Evolutionary conservation across 2,888 invertebrate species (phyloP), one percentile per base, ranked within the genome.

Genomic region (Dryocosmus kuriphilus): DNA sequence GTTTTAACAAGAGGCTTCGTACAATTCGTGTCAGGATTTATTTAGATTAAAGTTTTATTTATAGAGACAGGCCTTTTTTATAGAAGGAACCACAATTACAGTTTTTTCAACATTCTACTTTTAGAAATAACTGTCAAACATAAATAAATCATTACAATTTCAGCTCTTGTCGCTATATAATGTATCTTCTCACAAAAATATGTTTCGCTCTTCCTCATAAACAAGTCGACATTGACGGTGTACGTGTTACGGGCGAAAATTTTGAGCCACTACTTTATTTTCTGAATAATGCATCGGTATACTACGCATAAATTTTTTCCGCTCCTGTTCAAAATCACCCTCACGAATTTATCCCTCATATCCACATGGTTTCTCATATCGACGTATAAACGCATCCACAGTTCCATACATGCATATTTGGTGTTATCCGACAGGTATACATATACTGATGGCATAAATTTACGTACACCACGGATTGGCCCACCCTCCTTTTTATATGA

Each of bases 401-500:
- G 27, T 30, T 30, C 61, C 19, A 61, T 61, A 16, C 22, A 65
- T 65, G 38, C 24, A 65, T 3, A 30, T 67, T 67, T 14, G 9
- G 19, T 27, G 11, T 71, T 24, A 16, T 41, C 46, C n/a, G 51
- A 30, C 71, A n/a, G 32, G n/a, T 51, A 55, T 65, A 24, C n/a
- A 32, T 32, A 71, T 65, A 41, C 19, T 27, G 16, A 60, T 1
- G 30, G 30, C 46, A 71, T 71, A 71, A 71, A 71, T 71, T 71
- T 55, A 71, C n/a, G 2, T n/a, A n/a, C 51, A 51, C 46, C 51
- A 19, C 51, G 14, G 32, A 51, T 51, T 55, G n/a, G 51, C 30
- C 46, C 16, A n/a, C 71, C 30, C 71, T 27, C 14, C 14, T 32
- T 71, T 71, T 55, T 71, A 65, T 65, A 65, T 30, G 71, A 71